Conservation (phyloP, 1,140 invertebrate genomes). For the Metopolophium dirhodum region DNA sequence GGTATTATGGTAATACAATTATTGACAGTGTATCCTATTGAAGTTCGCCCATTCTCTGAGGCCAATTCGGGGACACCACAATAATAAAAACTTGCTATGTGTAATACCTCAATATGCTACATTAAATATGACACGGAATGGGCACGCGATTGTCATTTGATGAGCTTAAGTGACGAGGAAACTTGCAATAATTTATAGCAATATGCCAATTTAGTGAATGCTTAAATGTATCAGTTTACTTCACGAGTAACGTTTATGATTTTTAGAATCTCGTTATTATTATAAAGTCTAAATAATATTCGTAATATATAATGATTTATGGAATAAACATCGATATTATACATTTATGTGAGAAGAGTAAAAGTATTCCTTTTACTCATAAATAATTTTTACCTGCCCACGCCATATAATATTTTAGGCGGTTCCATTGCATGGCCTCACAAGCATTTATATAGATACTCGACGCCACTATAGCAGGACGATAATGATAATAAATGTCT, state of each 20-base stretch:
- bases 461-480: too few relatives aligned
- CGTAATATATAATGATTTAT: not conserved
- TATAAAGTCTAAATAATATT: not conserved
- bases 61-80: too few relatives aligned
- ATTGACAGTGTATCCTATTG: too few relatives aligned
- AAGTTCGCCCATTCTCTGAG: too few relatives aligned
- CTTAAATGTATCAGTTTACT: not conserved
- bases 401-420: not conserved
- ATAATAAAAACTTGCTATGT: too few relatives aligned
- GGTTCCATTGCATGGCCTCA: not conserved
- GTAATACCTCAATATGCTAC: too few relatives aligned
- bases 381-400: not conserved
- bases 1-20: too few relatives aligned
- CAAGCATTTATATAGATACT: too few relatives aligned
- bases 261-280: not conserved
- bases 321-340: not conserved
- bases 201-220: not conserved
- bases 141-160: not conserved
- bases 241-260: not conserved
- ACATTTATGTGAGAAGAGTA: not conserved
- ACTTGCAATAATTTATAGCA: not conserved
- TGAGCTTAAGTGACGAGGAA: not conserved
- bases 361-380: not conserved
- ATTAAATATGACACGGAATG: too few relatives aligned
- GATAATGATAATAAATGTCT: not conserved